Percentiles rank a stretch among this genome's conserved stretches.
phyloP scores from a whole-genome alignment of 2,888 invertebrate species.

The Aelia acuminata region DNA sequence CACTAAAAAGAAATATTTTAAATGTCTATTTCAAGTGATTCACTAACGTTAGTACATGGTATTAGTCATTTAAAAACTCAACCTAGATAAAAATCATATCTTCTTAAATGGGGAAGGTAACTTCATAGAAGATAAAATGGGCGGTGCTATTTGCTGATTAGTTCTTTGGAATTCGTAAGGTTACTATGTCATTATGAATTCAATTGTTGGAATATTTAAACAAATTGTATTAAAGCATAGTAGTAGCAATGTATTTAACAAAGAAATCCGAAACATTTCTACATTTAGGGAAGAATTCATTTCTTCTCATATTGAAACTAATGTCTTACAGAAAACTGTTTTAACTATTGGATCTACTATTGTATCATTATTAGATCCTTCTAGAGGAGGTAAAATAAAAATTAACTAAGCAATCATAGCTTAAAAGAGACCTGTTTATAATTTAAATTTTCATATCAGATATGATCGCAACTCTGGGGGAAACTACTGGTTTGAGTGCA shows the following conservation, averaged over 20 bases:
- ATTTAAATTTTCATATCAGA: slow-evolving; percentile 62
- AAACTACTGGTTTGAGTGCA: slow-evolving; percentile 71
- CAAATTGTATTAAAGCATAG: not conserved
- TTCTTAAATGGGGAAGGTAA: not conserved
- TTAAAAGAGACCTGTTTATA: not conserved
- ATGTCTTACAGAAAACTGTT: slow-evolving; percentile 81
- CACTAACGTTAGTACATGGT: not conserved
- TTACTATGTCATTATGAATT: not conserved
- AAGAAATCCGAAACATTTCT: not conserved
- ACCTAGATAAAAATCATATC: slow-evolving; percentile 37
- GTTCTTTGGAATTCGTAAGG: slow-evolving; percentile 20
- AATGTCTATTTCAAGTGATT: not conserved
- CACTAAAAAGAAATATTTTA: slow-evolving; percentile 2
- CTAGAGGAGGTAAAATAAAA: slow-evolving; percentile 72
- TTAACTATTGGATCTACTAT: slow-evolving; percentile 90
- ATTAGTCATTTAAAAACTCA: slow-evolving; percentile 19
- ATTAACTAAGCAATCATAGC: not conserved
- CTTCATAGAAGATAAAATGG: not conserved
- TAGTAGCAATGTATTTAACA: not conserved
- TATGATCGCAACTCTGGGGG: slow-evolving; percentile 67
- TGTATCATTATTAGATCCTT: slow-evolving; percentile 85
- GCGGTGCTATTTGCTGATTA: not conserved
- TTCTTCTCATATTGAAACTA: slow-evolving; percentile 76
- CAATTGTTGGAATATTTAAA: not conserved
- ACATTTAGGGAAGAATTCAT: slow-evolving; percentile 52